These are phyloP conservation scores for Pemphigus obesinymphae DNA, from an alignment of 1,140 invertebrate genomes.

Conservation along the genomic window DNA sequence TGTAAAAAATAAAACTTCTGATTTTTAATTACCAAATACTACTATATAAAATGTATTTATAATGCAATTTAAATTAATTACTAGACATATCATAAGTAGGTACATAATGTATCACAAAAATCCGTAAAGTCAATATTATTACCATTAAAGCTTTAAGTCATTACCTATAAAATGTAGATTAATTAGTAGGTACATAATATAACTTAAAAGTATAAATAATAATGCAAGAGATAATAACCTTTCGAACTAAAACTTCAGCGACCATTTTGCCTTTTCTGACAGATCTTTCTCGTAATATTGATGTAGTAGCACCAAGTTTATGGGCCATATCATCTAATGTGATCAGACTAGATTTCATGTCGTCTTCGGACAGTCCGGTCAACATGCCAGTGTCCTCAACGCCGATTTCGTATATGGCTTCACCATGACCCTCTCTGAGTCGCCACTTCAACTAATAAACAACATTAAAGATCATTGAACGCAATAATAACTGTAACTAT, in stretches of 20 bases:
- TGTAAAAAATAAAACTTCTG: no score
- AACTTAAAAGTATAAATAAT: background rate
- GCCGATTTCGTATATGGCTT: constrained; percentile 94
- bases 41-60: no score
- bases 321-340: constrained; percentile 80
- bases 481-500: no score
- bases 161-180: no score
- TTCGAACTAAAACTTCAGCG: constrained; percentile 84
- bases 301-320: constrained; percentile 74
- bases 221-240: constrained; percentile 55
- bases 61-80: no score
- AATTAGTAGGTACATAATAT: no score
- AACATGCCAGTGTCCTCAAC: constrained; percentile 88
- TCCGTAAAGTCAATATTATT: no score
- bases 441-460: constrained; percentile 76
- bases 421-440: constrained; percentile 79
- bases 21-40: no score
- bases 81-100: no score
- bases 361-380: constrained; percentile 70
- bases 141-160: no score
- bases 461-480: background rate
- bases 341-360: constrained; percentile 75
- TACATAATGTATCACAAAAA: no score
- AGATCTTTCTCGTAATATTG: constrained; percentile 61
- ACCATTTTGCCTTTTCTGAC: constrained; percentile 57